Conservation (phyloP, 2,113 vertebrate species). For the Tichodroma muraria region DNA sequence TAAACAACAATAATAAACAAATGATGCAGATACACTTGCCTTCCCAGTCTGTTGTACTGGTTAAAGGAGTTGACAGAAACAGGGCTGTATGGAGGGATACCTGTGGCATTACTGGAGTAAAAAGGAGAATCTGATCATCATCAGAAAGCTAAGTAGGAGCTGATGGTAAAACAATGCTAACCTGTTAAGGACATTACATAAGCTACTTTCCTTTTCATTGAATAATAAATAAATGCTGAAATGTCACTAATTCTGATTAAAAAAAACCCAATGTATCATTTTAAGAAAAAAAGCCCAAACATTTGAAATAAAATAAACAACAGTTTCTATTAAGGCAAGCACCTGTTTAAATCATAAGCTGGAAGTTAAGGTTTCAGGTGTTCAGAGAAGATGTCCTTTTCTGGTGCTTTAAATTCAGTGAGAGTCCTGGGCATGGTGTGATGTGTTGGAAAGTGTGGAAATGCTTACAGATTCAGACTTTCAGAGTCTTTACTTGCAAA, state of each 20-base stretch:
- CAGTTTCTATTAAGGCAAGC: background rate
- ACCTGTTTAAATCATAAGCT: background rate
- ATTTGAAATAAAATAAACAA: background rate
- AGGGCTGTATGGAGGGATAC: background rate
- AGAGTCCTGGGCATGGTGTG: background rate
- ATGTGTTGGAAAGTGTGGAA: background rate
- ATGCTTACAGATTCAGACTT: background rate
- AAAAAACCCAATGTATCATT: background rate
- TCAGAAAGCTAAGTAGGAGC: background rate
- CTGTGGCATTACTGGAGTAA: background rate
- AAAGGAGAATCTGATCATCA: background rate
- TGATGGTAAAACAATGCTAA: background rate
- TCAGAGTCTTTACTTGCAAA: background rate
- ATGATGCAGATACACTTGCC: background rate
- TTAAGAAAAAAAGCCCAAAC: background rate
- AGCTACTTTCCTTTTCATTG: background rate
- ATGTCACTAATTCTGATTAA: background rate
- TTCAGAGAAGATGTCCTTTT: background rate
- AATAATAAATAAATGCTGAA: background rate
- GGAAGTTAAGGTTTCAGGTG: background rate
- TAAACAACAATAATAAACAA: background rate
- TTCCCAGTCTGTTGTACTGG: background rate
- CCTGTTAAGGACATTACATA: background rate
- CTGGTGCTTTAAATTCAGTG: background rate
- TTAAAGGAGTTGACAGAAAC: background rate